Base-by-base conservation (phyloP, 2,113 vertebrate species). In the Dicaeum eximium region DNA sequence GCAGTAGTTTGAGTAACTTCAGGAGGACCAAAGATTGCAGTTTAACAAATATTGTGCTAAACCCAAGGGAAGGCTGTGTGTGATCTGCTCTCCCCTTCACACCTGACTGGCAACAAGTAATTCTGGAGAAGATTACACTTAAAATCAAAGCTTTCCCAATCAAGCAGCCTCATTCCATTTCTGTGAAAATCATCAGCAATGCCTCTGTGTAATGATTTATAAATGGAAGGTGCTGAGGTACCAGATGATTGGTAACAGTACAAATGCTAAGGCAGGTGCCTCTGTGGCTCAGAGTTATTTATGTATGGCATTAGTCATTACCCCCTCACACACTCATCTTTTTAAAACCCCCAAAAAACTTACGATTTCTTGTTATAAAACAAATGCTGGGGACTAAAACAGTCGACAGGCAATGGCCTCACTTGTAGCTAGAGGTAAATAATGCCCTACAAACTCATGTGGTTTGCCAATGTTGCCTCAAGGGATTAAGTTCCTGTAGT, bases 221-320 rank as follows among this genome's bases (percentile, higher is more conserved):
- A 75, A 74, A 21, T 2, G 23, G 12, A 67, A 72, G 4, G 25
- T 51, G 27, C 7, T 16, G 4, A 93, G 31, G 35, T 27, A 40
- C 14, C 11, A 3, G 2, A 25, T 60, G 21, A 62, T 20, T 0
- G 0, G 13, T 38, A 77, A 25, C 3, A 37, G 24, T 7, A 86
- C 22, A 60, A 80, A 71, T 6, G 6, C 23, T 19, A 38, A 62
- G 28, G 51, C 25, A 65, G 7, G 24, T 2, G 47, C 14, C 6
- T 60, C 71, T 45, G 2, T 2, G 70, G 35, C 14, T 33, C 27
- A 27, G 25, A 37, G 12, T 28, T 71, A 51, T 10, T 45, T 28
- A 33, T 38, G 6, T 8, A 28, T 1, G 11, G 44, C 33, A 66
- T 19, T 67, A 30, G 22, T 33, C 35, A 85, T 6, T 16, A 50